Conservation (phyloP, 2,888 invertebrate genomes). For the Microchrysa polita region DNA sequence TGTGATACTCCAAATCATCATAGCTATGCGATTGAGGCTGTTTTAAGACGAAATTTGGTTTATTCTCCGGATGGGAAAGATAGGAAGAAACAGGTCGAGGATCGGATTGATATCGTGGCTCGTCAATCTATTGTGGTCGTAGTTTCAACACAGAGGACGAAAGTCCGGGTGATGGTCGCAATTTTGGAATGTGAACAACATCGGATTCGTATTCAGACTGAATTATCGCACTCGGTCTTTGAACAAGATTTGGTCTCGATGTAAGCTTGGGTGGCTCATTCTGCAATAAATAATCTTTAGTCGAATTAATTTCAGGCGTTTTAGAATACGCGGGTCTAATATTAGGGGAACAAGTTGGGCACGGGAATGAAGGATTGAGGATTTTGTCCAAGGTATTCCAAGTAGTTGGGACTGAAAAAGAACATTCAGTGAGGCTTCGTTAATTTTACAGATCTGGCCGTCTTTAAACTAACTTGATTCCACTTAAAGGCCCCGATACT, state of each 20-base stretch:
- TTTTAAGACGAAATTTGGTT: background rate
- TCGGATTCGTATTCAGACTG: background rate
- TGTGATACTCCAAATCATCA: background rate
- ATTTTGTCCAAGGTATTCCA: constrained; percentile 43
- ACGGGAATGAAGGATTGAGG: constrained; percentile 16
- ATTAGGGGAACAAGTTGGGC: background rate
- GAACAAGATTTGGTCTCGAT: background rate
- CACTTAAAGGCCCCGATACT: too few relatives aligned
- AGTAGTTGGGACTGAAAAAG: constrained; percentile 44
- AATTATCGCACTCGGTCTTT: background rate
- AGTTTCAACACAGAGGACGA: background rate
- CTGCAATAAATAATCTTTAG: background rate
- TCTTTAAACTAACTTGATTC: too few relatives aligned
- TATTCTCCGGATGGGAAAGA: background rate
- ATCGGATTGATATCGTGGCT: background rate
- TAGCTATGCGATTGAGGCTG: background rate
- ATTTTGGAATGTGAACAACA: background rate
- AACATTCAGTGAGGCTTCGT: background rate
- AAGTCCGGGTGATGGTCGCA: background rate
- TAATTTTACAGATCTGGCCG: too few relatives aligned
- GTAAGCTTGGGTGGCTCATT: background rate
- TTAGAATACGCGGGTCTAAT: background rate
- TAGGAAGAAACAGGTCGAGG: constrained; percentile 5
- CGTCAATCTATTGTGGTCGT: background rate
- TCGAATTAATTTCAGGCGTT: background rate